phyloP scores from a whole-genome alignment of 1,140 invertebrate species.

The Trigoniulus corallinus region DNA sequence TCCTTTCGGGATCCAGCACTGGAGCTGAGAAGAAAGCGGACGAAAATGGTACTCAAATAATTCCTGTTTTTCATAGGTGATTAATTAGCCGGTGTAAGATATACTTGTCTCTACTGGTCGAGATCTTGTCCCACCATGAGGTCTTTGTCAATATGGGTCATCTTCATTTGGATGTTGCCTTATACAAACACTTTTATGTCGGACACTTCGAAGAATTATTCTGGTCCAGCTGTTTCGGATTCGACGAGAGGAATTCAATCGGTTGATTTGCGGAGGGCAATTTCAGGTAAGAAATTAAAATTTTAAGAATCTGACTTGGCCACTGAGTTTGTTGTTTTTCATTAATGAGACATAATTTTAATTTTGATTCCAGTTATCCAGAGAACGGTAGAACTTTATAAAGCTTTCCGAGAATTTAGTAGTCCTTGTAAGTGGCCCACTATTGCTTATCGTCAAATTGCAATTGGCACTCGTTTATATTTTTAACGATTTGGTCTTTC shows the following conservation, averaged over 20 bases:
- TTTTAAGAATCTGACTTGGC: neutral
- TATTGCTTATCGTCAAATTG: neutral
- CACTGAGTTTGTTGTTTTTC: neutral
- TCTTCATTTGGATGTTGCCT: too few species aligned
- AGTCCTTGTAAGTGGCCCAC: constrained; percentile 4
- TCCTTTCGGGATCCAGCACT: too few species aligned
- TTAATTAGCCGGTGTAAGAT: too few species aligned
- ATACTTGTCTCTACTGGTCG: too few species aligned
- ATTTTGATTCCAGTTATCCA: constrained; percentile 5
- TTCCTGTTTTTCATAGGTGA: too few species aligned
- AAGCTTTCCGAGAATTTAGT: constrained; percentile 7
- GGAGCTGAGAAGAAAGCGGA: too few species aligned
- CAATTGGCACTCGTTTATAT: neutral
- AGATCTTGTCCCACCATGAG: too few species aligned
- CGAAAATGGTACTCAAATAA: too few species aligned
- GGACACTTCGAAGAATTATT: too few species aligned
- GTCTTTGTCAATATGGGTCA: too few species aligned
- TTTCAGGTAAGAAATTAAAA: neutral
- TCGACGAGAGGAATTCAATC: neutral
- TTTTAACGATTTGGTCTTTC: neutral
- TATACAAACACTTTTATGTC: too few species aligned
- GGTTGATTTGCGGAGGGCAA: neutral
- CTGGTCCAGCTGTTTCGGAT: too few species aligned
- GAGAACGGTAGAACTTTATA: constrained; percentile 2
- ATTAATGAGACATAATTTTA: neutral